Evolutionary conservation across 2,888 invertebrate species (phyloP), one percentile per base, ranked within the genome.

Genomic region (Apotomis betuletana): DNA sequence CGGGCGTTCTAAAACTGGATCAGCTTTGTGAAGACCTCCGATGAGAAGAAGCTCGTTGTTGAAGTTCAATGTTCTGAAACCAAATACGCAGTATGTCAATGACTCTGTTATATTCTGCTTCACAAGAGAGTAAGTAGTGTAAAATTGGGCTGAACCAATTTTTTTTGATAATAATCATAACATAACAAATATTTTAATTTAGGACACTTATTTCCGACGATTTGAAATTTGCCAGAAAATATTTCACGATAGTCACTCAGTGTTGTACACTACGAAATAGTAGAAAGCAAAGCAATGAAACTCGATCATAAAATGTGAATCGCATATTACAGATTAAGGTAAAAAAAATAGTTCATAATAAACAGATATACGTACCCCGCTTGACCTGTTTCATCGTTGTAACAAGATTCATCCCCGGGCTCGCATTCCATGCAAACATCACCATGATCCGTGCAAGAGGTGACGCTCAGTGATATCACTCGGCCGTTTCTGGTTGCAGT

Each of bases 401-500:
- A 98, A 84, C 98, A 98, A 58, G 94, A 94, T 41, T 94, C 90
- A 86, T 98, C 97, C 0, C 96, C 97, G 5, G 97, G 97, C 78
- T 96, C 94, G 82, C 98, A 98, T 78, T 98, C 98, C 74, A 96
- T 95, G 83, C 98, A 98, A 60, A 95, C 90, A 82, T 98, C 98
- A 0, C 98, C 98, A 83, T 97, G 97, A 76, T 98, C 97, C 0
- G 95, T 95, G 82, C 98, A 98, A 41, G 95, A 92, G 0, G 97
- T 95, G 3, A 97, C 95, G 80, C 97, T 97, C 44, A 98, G 86
- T 0, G 98, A 97, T 78, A 97, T 96, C 0, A 98, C 97, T 76
- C 97, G 94, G 41, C 98, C 98, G 85, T 98, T 98, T 82, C 98
- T 95, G 0, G 97, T 98, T 0, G 98, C 98, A 0, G 97, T 98